These are phyloP conservation scores for Morpho deidamia DNA, from an alignment of 2,888 invertebrate species.

Conservation along the genomic window DNA sequence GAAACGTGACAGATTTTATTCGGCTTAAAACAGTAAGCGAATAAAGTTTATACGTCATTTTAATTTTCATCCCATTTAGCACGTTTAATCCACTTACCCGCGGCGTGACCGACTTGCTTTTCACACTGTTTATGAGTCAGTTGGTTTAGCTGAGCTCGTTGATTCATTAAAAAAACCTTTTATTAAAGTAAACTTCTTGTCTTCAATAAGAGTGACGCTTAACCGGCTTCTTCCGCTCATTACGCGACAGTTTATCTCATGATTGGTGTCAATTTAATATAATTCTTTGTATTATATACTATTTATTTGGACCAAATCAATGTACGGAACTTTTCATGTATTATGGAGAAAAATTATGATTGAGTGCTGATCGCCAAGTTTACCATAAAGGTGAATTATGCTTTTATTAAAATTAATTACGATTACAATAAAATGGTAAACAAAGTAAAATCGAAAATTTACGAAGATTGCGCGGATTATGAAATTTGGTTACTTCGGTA, in stretches of 20 bases:
- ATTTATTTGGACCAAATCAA: too few species aligned
- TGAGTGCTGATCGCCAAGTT: too few species aligned
- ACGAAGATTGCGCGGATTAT: too few species aligned
- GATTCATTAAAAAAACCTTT: conserved; percentile 7
- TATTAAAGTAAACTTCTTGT: conserved; percentile 6
- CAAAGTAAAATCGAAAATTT: too few species aligned
- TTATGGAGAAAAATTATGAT: too few species aligned
- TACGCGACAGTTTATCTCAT: neutral
- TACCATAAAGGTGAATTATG: too few species aligned
- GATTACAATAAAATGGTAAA: too few species aligned
- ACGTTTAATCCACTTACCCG: conserved; percentile 20
- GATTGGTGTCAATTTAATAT: neutral
- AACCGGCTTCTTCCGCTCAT: conserved; percentile 12
- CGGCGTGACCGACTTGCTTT: conserved; percentile 12
- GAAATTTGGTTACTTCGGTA: too few species aligned
- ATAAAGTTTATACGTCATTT: conserved; percentile 16
- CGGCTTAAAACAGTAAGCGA: conserved; percentile 4
- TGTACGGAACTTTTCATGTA: too few species aligned
- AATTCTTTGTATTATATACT: too few species aligned
- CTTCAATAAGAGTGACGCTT: conserved; percentile 5
- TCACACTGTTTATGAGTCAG: conserved; percentile 12
- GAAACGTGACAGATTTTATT: conserved; percentile 4
- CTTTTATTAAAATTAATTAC: too few species aligned
- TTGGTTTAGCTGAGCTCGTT: conserved; percentile 5
- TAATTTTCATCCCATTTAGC: conserved; percentile 22